A percentile compares a stretch with the other conserved stretches of the same genome.
phyloP scores from a whole-genome alignment of 2,797 vertebrate species.

The Hippocampus kuda region DNA sequence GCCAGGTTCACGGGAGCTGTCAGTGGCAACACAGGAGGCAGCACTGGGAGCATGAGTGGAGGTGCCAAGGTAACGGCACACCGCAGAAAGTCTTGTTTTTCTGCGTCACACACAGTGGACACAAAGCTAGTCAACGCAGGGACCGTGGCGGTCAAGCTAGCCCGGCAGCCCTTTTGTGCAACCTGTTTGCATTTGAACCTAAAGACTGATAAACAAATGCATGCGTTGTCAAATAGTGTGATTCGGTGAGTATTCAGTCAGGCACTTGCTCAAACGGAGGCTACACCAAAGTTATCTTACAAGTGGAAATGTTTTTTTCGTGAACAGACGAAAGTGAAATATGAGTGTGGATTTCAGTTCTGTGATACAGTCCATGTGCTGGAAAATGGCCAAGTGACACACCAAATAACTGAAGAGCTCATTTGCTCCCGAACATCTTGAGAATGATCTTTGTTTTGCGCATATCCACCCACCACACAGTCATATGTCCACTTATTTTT shows the following conservation, averaged over 20 bases:
- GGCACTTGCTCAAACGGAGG: background rate
- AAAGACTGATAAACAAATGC: background rate
- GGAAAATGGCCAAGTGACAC: constrained; percentile 16
- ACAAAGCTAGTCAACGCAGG: background rate
- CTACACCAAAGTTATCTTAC: background rate
- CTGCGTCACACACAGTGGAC: background rate
- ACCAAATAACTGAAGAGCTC: constrained; percentile 28
- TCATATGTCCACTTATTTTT: background rate
- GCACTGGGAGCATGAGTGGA: constrained; percentile 93
- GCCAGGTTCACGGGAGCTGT: constrained; percentile 94
- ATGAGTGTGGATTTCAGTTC: background rate
- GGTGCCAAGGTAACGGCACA: constrained; percentile 84
- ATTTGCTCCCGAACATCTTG: constrained; percentile 25
- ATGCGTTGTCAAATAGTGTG: background rate
- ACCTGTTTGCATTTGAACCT: background rate
- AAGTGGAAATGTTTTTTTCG: too few species aligned
- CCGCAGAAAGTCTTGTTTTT: background rate
- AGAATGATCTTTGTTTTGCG: background rate
- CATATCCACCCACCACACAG: background rate
- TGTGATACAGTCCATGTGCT: background rate
- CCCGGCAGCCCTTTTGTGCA: background rate
- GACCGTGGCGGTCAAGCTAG: background rate
- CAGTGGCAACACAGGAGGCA: constrained; percentile 90
- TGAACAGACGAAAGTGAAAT: too few species aligned
- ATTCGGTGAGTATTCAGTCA: background rate